phyloP scores from a whole-genome alignment of 2,113 vertebrate species.

The Alexandromys fortis region DNA sequence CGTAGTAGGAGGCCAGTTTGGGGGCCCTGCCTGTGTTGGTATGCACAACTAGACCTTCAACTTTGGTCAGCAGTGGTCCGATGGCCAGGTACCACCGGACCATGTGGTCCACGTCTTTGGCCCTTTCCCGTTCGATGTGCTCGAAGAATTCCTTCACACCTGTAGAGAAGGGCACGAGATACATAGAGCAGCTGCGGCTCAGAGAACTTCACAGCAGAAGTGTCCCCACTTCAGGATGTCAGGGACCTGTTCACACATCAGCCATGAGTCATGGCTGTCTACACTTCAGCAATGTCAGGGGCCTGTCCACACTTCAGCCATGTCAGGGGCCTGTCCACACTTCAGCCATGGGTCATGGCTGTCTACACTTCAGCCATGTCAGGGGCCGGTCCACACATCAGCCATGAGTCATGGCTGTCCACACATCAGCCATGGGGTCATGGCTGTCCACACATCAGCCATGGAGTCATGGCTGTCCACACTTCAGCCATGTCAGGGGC shows the following conservation, averaged over 20 bases:
- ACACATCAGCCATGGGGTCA: background rate
- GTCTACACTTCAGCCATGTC: too few species aligned
- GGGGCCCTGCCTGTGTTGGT: conserved; percentile 91
- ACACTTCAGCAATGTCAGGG: background rate
- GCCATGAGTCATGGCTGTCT: too few species aligned
- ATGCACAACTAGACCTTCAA: conserved; percentile 89
- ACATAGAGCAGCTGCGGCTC: background rate
- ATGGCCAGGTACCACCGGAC: conserved; percentile 90
- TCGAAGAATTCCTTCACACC: conserved; percentile 94
- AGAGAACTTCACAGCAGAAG: background rate
- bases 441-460: background rate
- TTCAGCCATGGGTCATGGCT: background rate
- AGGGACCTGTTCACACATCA: background rate
- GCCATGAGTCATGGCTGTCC: background rate
- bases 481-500: background rate
- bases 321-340: background rate
- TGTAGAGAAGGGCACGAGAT: conserved; percentile 69
- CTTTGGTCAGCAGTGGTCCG: conserved; percentile 90
- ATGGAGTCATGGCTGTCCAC: too few species aligned
- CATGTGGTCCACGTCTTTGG: conserved; percentile 88
- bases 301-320: too few species aligned
- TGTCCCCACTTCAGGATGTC: background rate
- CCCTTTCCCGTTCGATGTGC: conserved; percentile 87
- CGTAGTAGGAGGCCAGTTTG: conserved; percentile 90
- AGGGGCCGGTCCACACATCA: background rate